A percentile compares a stretch with the other conserved stretches of the same genome.
These are phyloP conservation scores for Calephelis nemesis DNA, from an alignment of 1,140 invertebrate genomes.

Conservation along the genomic window DNA sequence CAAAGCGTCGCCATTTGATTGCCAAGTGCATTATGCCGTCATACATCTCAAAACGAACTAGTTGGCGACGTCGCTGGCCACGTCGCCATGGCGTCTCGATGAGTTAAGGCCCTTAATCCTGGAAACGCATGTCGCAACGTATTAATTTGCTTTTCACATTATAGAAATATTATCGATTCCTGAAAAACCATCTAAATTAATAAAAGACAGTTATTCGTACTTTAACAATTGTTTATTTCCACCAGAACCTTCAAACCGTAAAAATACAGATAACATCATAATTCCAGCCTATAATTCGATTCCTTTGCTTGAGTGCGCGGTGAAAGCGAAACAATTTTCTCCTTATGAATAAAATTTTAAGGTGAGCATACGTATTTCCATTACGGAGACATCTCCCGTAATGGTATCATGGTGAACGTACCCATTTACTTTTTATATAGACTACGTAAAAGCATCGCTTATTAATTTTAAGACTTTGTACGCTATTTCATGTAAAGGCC, in stretches of 20 bases:
- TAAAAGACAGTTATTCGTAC: not conserved
- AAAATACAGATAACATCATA: conserved; percentile 49
- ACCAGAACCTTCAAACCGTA: not conserved
- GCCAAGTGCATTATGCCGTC: no score
- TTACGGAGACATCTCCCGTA: conserved; percentile 56
- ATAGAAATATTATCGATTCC: not conserved
- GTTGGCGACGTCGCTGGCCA: no score
- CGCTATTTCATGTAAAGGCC: not conserved
- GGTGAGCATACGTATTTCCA: conserved; percentile 70
- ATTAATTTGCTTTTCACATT: no score
- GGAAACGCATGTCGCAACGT: no score
- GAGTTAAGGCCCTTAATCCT: no score
- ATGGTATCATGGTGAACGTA: conserved; percentile 59
- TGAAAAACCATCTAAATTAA: not conserved
- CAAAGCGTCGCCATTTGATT: no score
- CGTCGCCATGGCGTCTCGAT: no score
- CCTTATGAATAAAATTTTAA: conserved; percentile 77
- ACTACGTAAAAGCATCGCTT: conserved; percentile 34
- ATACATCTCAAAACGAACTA: no score
- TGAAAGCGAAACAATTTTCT: conserved; percentile 71
- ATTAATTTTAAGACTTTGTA: conserved; percentile 22
- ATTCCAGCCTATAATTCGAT: conserved; percentile 65
- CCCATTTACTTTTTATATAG: conserved; percentile 58
- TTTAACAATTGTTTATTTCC: not conserved
- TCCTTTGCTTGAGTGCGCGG: conserved; percentile 50